phyloP scores from a whole-genome alignment of 2,797 vertebrate species.

The Merluccius polli region DNA sequence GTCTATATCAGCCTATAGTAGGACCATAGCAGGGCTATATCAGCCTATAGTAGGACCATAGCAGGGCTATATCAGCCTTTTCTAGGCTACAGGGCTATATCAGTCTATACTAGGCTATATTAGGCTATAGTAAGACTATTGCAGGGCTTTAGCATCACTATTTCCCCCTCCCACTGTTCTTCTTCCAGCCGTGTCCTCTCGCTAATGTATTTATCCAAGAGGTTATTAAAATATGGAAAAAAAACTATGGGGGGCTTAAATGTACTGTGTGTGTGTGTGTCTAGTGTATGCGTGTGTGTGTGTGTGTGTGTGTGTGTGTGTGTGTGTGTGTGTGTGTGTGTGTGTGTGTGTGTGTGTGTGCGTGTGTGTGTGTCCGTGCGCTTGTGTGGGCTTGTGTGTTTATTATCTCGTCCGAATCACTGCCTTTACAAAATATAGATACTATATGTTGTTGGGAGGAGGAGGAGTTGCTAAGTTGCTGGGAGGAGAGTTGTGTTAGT shows the following conservation, averaged over 20 bases:
- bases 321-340: not conserved
- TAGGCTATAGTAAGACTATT: not conserved
- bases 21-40: not conserved
- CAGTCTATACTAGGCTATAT: not conserved
- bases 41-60: not conserved
- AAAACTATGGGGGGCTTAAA: not conserved
- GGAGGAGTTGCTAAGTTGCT: not conserved
- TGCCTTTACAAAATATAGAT: not conserved
- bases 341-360: too few relatives aligned
- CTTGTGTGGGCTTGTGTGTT: not conserved
- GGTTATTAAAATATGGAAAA: not conserved
- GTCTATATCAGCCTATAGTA: not conserved
- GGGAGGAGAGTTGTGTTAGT: not conserved
- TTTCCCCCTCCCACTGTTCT: not conserved
- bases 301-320: not conserved
- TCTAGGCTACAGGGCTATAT: not conserved
- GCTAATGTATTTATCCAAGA: conserved; percentile 3
- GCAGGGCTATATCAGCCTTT: not conserved
- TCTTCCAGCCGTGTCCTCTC: not conserved
- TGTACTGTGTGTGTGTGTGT: not conserved
- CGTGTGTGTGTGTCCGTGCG: too few relatives aligned
- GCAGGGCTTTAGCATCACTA: not conserved
- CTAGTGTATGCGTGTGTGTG: not conserved
- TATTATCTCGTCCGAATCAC: not conserved
- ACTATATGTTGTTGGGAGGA: not conserved